Evolutionary conservation across 1,140 invertebrate species (phyloP).

Genomic region (Temnothorax nylanderi): DNA sequence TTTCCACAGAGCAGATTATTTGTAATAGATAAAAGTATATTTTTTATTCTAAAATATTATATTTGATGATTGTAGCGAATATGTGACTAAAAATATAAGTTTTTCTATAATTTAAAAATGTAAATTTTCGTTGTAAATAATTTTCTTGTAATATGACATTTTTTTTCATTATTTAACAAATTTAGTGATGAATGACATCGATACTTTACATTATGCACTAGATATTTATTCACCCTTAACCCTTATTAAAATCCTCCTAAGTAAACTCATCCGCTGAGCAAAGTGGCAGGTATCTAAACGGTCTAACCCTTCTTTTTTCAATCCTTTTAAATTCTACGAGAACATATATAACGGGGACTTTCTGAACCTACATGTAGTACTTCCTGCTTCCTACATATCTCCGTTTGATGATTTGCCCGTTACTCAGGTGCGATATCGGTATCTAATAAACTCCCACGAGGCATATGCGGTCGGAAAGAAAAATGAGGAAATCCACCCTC

Average conservation of each 20-base stretch:
- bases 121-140: background rate
- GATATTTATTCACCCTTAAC: background rate
- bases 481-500: conserved; percentile 61
- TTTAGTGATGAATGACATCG: background rate
- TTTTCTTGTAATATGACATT: background rate
- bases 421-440: conserved; percentile 44
- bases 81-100: background rate
- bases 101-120: background rate
- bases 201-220: background rate
- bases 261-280: conserved; percentile 1
- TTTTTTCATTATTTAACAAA: background rate
- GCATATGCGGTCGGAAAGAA: conserved; percentile 10
- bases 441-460: conserved; percentile 20
- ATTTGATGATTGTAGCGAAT: background rate
- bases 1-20: background rate
- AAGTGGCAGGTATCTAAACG: conserved; percentile 9
- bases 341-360: conserved; percentile 34
- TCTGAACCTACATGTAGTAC: background rate
- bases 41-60: background rate
- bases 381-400: conserved; percentile 45
- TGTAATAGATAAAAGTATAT: background rate
- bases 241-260: background rate
- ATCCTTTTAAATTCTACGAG: conserved; percentile 55
- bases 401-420: conserved; percentile 35
- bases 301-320: background rate